Base-by-base conservation (phyloP, 1,140 invertebrate species). In the Subanguina moxae region DNA sequence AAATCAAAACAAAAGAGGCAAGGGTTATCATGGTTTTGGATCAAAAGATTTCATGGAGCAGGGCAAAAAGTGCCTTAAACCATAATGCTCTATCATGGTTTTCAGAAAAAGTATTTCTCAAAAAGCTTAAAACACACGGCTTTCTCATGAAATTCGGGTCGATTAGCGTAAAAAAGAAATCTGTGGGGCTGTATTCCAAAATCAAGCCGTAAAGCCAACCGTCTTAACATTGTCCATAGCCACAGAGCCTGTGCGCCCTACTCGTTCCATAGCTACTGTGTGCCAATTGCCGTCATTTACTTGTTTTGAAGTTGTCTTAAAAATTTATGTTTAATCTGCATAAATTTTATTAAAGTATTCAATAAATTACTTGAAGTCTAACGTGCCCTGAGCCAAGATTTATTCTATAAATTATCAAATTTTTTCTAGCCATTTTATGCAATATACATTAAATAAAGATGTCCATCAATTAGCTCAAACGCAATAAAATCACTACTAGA, bases 251-350 rank as follows among this genome's bases (percentile, higher is more conserved):
- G 90, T 89, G 73, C 89, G 86, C 17, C 89, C 90, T 67, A 88
- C 89, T 66, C 91, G 85, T 66, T 89, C 86, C 67, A 96, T 83
- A 9, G 88, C 87, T 0, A 96, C 89, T 76, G 91, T 89, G 81
- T 97, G 94, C 90, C 92, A 94, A 3, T 52, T 87, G 0, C 91
- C 90, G 77, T 97, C 93, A 82, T 93, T 91, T 0, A 97, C 88
- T 45, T 90, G 85, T 57, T 89, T 84, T 48, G 89, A 86, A 0
- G 91, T 92, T 0, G 90, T 89, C 75, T 90, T 87, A 15, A 80
- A 66, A 61, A 65, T 61, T 25, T 5, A 61, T 23, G 28, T 63
- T 13, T 19, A 56, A 56, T 25, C n/a, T 3, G 64, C 42, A 3
- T 5, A 19, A 27, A 56, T 65, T 1, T 19, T 19, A 11, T 28